Base-by-base conservation (phyloP, 1,140 invertebrate genomes). In the Halyomorpha halys region DNA sequence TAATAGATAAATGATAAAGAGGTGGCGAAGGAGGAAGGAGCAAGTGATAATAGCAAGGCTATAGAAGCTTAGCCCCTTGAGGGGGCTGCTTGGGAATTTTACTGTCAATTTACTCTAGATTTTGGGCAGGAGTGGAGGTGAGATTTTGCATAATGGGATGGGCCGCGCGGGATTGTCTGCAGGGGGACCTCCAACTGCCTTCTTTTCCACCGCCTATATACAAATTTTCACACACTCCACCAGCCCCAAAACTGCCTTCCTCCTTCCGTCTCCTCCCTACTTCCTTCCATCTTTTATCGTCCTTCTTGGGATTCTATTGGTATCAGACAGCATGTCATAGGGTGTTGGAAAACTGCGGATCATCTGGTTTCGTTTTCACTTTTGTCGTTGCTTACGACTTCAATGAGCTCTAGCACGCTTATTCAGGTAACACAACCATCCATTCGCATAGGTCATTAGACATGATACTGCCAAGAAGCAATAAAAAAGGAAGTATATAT, bases 81-180 rank as follows among this genome's bases (percentile, higher is more conserved):
- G 63, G 63, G 34, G 54, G 63, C 59, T 65, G 21, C 30, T 39
- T 14, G 27, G 53, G 63, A 60, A 60, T 59, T 65, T 65, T 65
- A 65, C 63, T 65, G 63, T 51, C 63, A 56, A 65, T 60, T 65
- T 65, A 65, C 59, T 59, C 47, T 44, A 64, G 63, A 60, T 65
- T 65, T 65, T 60, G 63, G 63, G 44, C 54, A 44, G 39, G 30
- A 34, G 27, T 15, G 53, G 53, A 44, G 62, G 45, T 25, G 51
- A 59, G 63, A 65, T 56, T 65, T 65, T 65, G 63, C 63, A 65
- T 65, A 65, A 65, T 65, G 63, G 23, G 63, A 65, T 65, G 63
- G 63, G 39, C 19, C 53, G 18, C 14, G 21, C 53, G 53, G 23
- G 53, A 56, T 56, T 56, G 53, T 39, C 34, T 39, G 34, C 34